Evolutionary conservation across 2,113 vertebrate genomes (phyloP).

Genomic region (Prinia subflava): DNA sequence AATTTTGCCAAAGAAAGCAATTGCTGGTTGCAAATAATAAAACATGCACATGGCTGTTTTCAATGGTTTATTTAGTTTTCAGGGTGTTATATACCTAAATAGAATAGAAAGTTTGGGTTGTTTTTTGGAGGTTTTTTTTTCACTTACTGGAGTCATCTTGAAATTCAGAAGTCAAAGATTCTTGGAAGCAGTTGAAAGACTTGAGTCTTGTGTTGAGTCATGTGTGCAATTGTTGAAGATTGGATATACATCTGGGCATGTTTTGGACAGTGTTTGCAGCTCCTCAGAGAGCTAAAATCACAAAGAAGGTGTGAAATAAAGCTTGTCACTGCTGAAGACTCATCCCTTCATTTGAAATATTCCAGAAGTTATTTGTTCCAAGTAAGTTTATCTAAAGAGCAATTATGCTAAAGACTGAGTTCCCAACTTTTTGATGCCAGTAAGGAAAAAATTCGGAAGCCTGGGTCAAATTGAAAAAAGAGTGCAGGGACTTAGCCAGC

Average conservation of each 20-base stretch:
- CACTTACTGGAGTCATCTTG: background rate
- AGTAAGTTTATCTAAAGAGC: background rate
- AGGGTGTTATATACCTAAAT: background rate
- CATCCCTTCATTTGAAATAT: background rate
- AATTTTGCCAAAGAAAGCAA: background rate
- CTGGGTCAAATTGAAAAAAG: background rate
- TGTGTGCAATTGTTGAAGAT: background rate
- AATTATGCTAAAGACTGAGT: background rate
- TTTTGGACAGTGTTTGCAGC: background rate
- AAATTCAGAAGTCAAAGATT: background rate
- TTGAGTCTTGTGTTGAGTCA: rapidly evolving
- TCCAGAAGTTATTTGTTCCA: background rate
- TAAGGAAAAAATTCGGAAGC: background rate
- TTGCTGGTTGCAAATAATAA: background rate
- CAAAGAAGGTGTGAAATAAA: background rate
- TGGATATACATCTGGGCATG: rapidly evolving
- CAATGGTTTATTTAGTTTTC: background rate
- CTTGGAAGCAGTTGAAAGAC: background rate
- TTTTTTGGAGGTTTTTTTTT: too few relatives aligned
- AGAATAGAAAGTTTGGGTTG: background rate
- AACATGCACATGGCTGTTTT: background rate
- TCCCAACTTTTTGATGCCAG: background rate
- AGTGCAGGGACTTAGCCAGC: background rate
- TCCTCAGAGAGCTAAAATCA: background rate
- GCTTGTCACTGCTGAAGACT: background rate